Percentiles rank a stretch among this genome's conserved stretches.
phyloP scores from a whole-genome alignment of 2,797 vertebrate genomes.

The Tinamus major region DNA sequence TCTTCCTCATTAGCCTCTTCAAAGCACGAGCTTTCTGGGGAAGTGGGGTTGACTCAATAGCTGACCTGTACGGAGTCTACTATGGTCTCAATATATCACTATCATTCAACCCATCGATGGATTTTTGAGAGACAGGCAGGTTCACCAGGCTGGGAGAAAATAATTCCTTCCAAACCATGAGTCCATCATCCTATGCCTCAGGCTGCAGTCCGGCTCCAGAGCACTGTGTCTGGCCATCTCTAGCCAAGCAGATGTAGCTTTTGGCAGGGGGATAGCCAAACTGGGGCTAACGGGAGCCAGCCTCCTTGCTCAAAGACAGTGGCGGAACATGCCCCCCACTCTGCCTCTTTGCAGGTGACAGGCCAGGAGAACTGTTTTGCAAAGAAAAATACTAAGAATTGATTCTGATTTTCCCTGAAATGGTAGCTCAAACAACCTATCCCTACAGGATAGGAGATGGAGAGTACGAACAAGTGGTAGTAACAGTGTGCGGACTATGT shows the following conservation, averaged over 20 bases:
- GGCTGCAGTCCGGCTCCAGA: background rate
- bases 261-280: background rate
- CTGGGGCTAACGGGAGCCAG: background rate
- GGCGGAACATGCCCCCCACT: fast-evolving
- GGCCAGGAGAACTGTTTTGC: background rate
- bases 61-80: background rate
- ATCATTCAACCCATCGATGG: background rate
- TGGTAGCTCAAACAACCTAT: background rate
- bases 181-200: background rate
- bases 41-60: background rate
- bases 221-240: fast-evolving
- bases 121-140: background rate
- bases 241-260: background rate
- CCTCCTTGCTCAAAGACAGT: background rate
- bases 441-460: background rate
- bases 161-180: background rate
- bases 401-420: background rate
- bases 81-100: fast-evolving
- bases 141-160: constrained; percentile 3
- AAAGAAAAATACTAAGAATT: background rate
- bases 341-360: background rate
- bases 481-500: background rate
- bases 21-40: background rate
- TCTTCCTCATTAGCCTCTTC: background rate
- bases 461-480: background rate